These are phyloP conservation scores for Apteryx owenii DNA, from an alignment of 2,113 vertebrate species.

Conservation along the genomic window DNA sequence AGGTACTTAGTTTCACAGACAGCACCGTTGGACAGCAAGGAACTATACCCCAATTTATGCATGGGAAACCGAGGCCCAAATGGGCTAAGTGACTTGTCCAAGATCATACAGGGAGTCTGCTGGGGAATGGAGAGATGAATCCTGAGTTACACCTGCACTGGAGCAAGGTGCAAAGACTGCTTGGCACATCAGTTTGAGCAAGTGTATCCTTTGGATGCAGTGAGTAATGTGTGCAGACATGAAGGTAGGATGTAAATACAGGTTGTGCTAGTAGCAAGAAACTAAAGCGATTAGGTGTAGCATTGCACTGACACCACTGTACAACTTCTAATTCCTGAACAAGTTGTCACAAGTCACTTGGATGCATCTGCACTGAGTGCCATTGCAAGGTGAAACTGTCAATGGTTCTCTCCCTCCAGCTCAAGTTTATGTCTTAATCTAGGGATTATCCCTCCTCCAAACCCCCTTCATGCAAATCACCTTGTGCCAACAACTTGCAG, in stretches of 20 bases:
- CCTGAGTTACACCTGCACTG: rapidly evolving
- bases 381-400: not conserved
- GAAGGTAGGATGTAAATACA: not conserved
- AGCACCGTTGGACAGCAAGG: not conserved
- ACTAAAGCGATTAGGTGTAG: not conserved
- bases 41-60: not conserved
- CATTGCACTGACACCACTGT: not conserved
- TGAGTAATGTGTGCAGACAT: not conserved
- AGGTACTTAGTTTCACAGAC: rapidly evolving
- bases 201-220: not conserved
- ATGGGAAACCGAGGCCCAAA: rapidly evolving
- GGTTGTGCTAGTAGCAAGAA: not conserved
- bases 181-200: not conserved
- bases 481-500: not conserved
- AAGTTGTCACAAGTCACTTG: not conserved
- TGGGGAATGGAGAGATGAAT: not conserved
- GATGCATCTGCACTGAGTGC: not conserved
- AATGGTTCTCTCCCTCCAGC: not conserved
- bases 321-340: not conserved
- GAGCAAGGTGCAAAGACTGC: rapidly evolving
- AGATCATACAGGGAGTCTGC: rapidly evolving
- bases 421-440: not conserved
- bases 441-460: not conserved
- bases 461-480: not conserved
- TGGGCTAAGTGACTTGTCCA: not conserved